These are phyloP conservation scores for Bubo bubo DNA, from an alignment of 2,113 vertebrate genomes.

Conservation along the genomic window DNA sequence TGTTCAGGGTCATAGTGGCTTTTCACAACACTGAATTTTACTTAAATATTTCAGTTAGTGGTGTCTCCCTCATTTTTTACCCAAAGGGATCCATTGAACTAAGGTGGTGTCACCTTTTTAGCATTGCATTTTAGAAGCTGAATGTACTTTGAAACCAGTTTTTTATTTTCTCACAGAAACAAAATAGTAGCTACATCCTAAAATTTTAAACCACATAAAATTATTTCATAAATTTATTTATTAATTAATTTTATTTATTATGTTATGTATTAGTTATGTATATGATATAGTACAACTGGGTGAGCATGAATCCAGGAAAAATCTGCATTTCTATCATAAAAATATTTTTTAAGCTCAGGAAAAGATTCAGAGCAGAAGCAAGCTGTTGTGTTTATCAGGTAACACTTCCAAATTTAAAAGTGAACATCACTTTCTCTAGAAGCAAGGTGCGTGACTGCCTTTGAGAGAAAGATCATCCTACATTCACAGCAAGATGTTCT, in stretches of 20 bases:
- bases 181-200: neutral
- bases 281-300: neutral
- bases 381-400: neutral
- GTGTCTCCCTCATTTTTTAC: neutral
- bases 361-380: neutral
- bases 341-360: neutral
- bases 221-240: neutral
- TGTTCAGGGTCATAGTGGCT: neutral
- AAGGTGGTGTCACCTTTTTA: neutral
- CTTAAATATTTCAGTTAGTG: neutral
- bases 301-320: neutral
- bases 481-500: constrained; percentile 40
- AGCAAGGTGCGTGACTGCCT: neutral
- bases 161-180: neutral
- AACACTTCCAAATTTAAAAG: neutral
- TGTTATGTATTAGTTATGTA: neutral
- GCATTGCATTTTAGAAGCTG: neutral
- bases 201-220: neutral
- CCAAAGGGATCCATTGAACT: neutral
- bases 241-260: neutral
- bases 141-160: neutral
- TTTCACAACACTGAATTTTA: neutral
- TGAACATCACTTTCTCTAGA: constrained; percentile 9
- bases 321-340: neutral
- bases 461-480: neutral